Percentiles rank a stretch among this genome's conserved stretches.
These are phyloP conservation scores for Nemotelus nigrinus DNA, from an alignment of 2,888 invertebrate genomes.

Conservation along the genomic window DNA sequence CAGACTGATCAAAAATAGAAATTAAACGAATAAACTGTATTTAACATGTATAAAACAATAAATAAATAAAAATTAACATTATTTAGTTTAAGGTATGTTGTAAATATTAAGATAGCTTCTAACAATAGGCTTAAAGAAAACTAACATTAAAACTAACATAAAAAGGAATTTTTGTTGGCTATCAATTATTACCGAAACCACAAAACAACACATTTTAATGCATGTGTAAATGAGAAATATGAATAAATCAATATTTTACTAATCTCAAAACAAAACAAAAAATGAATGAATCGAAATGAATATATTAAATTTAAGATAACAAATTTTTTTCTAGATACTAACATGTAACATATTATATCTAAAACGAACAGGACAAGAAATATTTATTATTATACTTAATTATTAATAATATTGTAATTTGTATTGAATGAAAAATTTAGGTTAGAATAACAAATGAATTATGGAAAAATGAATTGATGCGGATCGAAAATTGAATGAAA, in stretches of 20 bases:
- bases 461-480: conserved; percentile 4
- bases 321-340: conserved; percentile 18
- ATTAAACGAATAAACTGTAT: too few relatives aligned
- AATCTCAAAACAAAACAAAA: background rate
- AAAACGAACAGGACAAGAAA: too few relatives aligned
- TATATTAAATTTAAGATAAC: background rate
- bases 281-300: background rate
- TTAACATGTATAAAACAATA: too few relatives aligned
- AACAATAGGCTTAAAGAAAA: background rate
- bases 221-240: conserved; percentile 1
- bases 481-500: background rate
- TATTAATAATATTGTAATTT: conserved; percentile 47
- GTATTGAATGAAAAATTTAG: conserved; percentile 49
- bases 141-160: background rate
- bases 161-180: background rate
- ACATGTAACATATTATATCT: conserved; percentile 3
- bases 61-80: too few relatives aligned
- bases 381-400: too few relatives aligned
- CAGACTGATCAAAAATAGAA: too few relatives aligned
- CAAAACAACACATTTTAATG: background rate
- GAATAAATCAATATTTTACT: conserved; percentile 28
- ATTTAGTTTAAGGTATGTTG: too few relatives aligned
- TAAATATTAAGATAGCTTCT: too few relatives aligned
- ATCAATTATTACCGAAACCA: background rate
- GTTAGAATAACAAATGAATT: conserved; percentile 51